Conservation (phyloP, 2,888 invertebrate genomes). For the Acrobasis suavella region DNA sequence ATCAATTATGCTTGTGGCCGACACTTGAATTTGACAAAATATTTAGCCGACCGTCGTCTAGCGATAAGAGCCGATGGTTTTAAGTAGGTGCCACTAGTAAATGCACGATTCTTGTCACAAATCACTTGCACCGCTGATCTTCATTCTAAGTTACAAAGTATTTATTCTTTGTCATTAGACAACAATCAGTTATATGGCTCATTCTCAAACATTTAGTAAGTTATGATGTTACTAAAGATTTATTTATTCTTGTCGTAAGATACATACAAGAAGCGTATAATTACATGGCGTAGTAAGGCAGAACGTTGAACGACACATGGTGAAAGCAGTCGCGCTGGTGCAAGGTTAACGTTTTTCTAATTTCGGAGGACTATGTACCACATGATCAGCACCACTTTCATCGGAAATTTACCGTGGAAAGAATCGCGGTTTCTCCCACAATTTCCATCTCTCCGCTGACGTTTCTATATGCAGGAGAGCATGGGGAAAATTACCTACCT, state of each 20-base stretch:
- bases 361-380: conserved; percentile 64
- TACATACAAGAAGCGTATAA: conserved; percentile 34
- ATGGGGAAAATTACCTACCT: conserved; percentile 24
- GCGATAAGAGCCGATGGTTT: no score
- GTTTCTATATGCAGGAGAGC: conserved; percentile 25
- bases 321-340: conserved; percentile 72
- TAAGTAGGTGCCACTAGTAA: no score
- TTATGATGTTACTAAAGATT: not conserved
- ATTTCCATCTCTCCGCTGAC: conserved; percentile 42
- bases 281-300: conserved; percentile 61
- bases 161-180: no score
- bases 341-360: conserved; percentile 77
- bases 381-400: conserved; percentile 62
- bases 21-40: no score
- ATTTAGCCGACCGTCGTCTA: no score
- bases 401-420: conserved; percentile 69
- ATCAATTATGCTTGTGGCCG: no score
- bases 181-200: not conserved
- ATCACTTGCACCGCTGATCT: no score
- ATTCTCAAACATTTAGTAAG: not conserved
- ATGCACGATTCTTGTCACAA: no score
- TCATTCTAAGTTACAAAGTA: no score
- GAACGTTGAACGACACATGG: conserved; percentile 58
- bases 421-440: conserved; percentile 52
- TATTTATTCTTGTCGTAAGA: not conserved